Base-by-base conservation (phyloP, 2,797 vertebrate species). In the Pelobates cultripes region DNA sequence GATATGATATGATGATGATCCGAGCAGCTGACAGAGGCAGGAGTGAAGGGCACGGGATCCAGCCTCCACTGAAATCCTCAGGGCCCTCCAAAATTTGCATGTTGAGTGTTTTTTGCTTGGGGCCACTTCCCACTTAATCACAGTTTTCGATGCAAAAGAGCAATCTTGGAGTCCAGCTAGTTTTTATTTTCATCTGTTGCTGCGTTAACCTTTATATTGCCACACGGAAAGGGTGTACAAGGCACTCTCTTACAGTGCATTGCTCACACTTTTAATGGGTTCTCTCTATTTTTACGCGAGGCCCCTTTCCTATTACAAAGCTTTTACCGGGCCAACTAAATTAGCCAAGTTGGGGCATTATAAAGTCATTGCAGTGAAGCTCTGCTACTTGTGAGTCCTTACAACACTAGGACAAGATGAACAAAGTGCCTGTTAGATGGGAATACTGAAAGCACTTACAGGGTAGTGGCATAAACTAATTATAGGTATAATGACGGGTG, bases 1-100 rank as follows among this genome's bases (percentile, higher is more conserved):
- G 66, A 84, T 75, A 84, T 83, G 81, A 83, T 83, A 79, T 79
- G 72, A 80, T 68, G 79, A 84, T 75, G 71, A 79, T 84, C 70
- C 61, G 57, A 78, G 81, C 81, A 83, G 81, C 81, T 83, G 81
- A 83, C 76, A 55, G 75, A 75, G 80, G 41, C 44, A 55, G 42
- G 61, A 55, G 80, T 82, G 72, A 83, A 79, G 75, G 76, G 76
- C 72, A 69, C 28, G 74, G 74, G 60, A 45, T 66, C 13, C 14
- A 66, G n/a, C 72, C 68, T 79, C 67, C 71, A 43, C 44, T 53
- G 17, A 71, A 44, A 17, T 75, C 82, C 60, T 70, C 13, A n/a
- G 66, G 55, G 47, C 63, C 43, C 57, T 78, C 76, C n/a, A 71
- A 73, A 77, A 82, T 82, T 73, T 83, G 55, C 63, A 78, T 77